Conservation (phyloP, 2,113 vertebrate genomes). For the Pseudolaguvia tuberculata region DNA sequence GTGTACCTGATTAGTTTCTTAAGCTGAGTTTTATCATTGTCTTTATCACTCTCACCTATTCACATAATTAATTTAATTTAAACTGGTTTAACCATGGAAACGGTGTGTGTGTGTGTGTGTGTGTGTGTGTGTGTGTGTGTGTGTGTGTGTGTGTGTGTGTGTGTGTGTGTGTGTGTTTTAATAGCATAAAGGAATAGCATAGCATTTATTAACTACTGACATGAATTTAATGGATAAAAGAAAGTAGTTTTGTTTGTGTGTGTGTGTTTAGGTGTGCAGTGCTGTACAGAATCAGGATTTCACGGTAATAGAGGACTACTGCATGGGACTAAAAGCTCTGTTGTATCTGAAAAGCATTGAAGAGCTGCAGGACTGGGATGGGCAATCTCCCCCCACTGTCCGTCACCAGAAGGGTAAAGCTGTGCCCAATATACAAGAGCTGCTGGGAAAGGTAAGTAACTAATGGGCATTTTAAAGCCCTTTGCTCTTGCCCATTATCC, state of each 20-base stretch:
- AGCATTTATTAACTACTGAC: background rate
- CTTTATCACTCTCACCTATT: slow-evolving; percentile 39
- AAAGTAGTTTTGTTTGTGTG: slow-evolving; percentile 1
- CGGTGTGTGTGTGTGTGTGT: background rate
- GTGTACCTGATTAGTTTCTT: slow-evolving; percentile 40
- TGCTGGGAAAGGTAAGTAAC: slow-evolving; percentile 70
- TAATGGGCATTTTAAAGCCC: slow-evolving; percentile 26
- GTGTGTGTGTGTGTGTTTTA: background rate
- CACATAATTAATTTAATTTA: background rate
- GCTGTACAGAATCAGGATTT: slow-evolving; percentile 96
- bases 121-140: slow-evolving; percentile 7
- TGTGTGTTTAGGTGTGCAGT: slow-evolving; percentile 83
- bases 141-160: background rate
- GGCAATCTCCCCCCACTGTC: slow-evolving; percentile 73
- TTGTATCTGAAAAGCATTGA: slow-evolving; percentile 79
- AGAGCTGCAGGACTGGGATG: slow-evolving; percentile 74
- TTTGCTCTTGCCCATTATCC: slow-evolving; percentile 22
- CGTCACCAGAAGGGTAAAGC: slow-evolving; percentile 78
- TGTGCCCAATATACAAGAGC: slow-evolving; percentile 64
- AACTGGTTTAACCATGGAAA: too few species aligned
- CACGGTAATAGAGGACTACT: slow-evolving; percentile 91
- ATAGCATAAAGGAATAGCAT: too few species aligned
- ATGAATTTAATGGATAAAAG: background rate
- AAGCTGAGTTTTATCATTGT: slow-evolving; percentile 42
- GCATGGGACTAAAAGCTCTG: slow-evolving; percentile 74